Conservation (phyloP, 2,888 invertebrate genomes). For the Ornithoptera priamus region DNA sequence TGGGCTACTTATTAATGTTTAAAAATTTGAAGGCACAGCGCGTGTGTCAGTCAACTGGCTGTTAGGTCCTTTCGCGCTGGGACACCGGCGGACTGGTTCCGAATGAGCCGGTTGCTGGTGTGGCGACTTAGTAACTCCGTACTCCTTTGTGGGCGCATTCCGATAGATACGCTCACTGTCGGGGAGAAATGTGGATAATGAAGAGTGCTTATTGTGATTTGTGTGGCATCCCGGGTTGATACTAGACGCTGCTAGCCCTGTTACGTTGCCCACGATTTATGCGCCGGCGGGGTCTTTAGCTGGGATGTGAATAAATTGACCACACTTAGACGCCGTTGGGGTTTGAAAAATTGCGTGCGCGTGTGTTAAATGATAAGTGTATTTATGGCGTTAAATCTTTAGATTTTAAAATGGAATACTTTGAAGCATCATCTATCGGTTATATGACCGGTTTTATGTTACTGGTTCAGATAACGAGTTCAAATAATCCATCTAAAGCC, state of each 20-base stretch:
- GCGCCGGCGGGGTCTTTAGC: constrained; percentile 44
- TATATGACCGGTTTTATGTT: background rate
- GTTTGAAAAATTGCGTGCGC: constrained; percentile 37
- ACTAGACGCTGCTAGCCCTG: constrained; percentile 47
- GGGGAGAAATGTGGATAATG: constrained; percentile 74
- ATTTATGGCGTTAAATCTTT: background rate
- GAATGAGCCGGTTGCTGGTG: constrained; percentile 72
- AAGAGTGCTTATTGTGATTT: constrained; percentile 76
- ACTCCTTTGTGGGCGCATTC: constrained; percentile 76
- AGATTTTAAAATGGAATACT: background rate
- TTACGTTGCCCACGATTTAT: constrained; percentile 43
- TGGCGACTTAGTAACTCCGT: constrained; percentile 68
- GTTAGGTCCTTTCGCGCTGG: constrained; percentile 57
- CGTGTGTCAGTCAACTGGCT: constrained; percentile 76
- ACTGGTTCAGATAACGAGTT: background rate
- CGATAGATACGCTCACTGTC: constrained; percentile 67
- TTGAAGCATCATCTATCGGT: background rate
- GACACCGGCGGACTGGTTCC: constrained; percentile 52
- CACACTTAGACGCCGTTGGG: constrained; percentile 35
- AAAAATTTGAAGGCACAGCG: constrained; percentile 70
- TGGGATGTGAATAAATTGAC: constrained; percentile 46
- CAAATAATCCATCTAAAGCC: too few species aligned
- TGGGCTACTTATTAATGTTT: constrained; percentile 71
- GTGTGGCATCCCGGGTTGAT: constrained; percentile 61
- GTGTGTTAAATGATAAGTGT: constrained; percentile 4